A percentile compares a stretch with the other conserved stretches of the same genome.
These are phyloP conservation scores for Nipponacmea schrenckii DNA, from an alignment of 2,888 invertebrate species.

Conservation along the genomic window DNA sequence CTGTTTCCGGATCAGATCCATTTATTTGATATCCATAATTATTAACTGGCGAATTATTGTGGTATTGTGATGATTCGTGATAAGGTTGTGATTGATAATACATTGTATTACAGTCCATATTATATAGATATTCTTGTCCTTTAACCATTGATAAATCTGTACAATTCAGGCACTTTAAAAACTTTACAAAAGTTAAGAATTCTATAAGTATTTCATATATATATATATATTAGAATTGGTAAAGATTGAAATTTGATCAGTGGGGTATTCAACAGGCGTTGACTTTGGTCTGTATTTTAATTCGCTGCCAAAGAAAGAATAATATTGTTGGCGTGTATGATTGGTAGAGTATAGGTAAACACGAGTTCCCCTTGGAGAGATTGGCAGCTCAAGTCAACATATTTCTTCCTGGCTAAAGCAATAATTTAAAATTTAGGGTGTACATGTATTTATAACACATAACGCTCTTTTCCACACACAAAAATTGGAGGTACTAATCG, in stretches of 20 bases:
- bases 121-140: background rate
- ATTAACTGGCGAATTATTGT: background rate
- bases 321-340: background rate
- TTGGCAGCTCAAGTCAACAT: constrained; percentile 3
- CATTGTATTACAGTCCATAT: background rate
- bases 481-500: too few relatives aligned
- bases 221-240: background rate
- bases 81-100: background rate
- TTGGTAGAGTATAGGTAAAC: background rate
- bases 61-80: background rate
- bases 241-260: background rate
- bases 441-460: too few relatives aligned
- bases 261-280: background rate
- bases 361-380: background rate
- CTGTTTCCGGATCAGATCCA: background rate
- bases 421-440: too few relatives aligned
- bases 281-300: background rate
- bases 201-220: background rate
- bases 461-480: too few relatives aligned
- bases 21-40: background rate
- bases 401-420: too few relatives aligned
- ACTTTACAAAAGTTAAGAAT: too few relatives aligned
- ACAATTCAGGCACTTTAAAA: too few relatives aligned
- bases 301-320: background rate
- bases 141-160: background rate